These are phyloP conservation scores for Aelia acuminata DNA, from an alignment of 2,888 invertebrate genomes.

Conservation along the genomic window DNA sequence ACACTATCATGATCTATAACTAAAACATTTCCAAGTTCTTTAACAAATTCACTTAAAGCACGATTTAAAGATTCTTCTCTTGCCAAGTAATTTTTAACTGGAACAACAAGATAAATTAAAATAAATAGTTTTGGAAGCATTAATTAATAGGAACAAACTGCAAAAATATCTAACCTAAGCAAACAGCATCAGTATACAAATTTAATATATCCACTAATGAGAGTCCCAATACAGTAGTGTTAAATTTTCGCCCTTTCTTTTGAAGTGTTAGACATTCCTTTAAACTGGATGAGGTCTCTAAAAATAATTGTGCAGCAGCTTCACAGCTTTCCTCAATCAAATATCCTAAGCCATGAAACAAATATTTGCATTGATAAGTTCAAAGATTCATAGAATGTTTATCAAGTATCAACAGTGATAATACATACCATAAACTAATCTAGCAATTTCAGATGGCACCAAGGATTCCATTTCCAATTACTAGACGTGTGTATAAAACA, in stretches of 20 bases:
- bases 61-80: neutral
- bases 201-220: constrained; percentile 55
- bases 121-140: neutral
- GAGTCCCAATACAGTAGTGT: constrained; percentile 54
- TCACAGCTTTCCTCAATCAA: constrained; percentile 57
- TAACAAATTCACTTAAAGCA: neutral
- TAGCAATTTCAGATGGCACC: constrained; percentile 61
- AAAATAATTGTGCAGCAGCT: constrained; percentile 56
- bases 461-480: constrained; percentile 59
- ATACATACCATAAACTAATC: constrained; percentile 60
- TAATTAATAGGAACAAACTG: neutral
- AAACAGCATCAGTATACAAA: constrained; percentile 53
- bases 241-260: constrained; percentile 57
- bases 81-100: constrained; percentile 45
- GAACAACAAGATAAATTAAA: neutral
- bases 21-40: constrained; percentile 41
- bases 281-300: constrained; percentile 58
- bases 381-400: neutral
- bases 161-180: constrained; percentile 12
- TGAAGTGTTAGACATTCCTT: constrained; percentile 54
- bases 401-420: neutral
- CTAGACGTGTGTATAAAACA: constrained; percentile 15
- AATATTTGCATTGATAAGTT: neutral
- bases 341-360: constrained; percentile 54
- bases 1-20: constrained; percentile 2